Conservation (phyloP, 92 coral and sea anemone species). For the Blastomussa wellsi region DNA sequence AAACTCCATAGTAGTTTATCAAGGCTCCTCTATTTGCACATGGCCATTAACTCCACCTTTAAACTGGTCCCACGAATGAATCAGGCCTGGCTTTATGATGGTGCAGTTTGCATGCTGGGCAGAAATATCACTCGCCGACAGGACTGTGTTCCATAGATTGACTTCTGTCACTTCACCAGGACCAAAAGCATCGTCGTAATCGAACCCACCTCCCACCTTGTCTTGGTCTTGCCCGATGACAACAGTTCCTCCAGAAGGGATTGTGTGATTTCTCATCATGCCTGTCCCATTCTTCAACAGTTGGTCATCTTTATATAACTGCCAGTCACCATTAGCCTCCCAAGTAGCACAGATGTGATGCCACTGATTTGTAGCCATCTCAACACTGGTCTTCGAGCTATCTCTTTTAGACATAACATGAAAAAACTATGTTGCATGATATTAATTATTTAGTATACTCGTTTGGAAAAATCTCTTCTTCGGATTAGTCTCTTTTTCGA, state of each 20-base stretch:
- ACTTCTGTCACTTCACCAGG: constrained; percentile 10
- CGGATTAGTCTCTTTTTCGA: no score
- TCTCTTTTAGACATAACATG: neutral
- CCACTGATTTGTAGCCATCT: neutral
- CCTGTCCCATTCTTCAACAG: neutral
- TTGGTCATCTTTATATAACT: constrained; percentile 4
- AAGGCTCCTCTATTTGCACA: neutral
- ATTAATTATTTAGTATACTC: no score
- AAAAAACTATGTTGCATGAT: neutral
- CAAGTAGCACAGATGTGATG: constrained; percentile 27
- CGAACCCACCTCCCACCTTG: neutral
- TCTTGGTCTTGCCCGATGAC: constrained; percentile 39
- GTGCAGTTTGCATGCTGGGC: constrained; percentile 1
- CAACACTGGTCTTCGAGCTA: neutral
- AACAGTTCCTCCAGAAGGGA: constrained; percentile 13
- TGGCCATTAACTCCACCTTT: neutral
- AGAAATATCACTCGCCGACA: constrained; percentile 7
- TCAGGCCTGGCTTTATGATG: neutral
- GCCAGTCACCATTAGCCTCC: constrained; percentile 9
- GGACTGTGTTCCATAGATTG: constrained; percentile 6
- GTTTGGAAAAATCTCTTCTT: no score
- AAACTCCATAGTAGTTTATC: neutral
- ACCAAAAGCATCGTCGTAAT: neutral
- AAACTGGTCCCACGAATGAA: constrained; percentile 1
- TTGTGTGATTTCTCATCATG: neutral